A percentile compares a stretch with the other conserved stretches of the same genome.
These are phyloP conservation scores for Nyctibius bracteatus DNA, from an alignment of 2,113 vertebrate genomes.

Conservation along the genomic window DNA sequence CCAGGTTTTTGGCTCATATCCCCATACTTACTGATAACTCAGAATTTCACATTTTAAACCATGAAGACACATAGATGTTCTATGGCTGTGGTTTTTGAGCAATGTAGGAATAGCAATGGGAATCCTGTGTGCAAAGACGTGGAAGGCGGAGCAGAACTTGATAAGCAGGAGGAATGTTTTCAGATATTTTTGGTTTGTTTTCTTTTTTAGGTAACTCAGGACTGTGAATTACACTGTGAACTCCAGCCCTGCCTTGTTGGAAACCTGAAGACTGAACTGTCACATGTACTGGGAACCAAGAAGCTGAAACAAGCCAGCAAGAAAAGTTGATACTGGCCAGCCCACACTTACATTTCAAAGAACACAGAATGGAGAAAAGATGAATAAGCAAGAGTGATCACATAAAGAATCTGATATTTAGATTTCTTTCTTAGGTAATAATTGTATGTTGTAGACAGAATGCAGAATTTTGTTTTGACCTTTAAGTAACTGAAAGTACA, in stretches of 20 bases:
- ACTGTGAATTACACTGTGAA: not conserved
- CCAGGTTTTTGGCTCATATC: not conserved
- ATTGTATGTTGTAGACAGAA: not conserved
- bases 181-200: not conserved
- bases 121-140: not conserved
- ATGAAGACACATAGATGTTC: not conserved
- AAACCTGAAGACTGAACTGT: not conserved
- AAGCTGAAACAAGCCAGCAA: not conserved
- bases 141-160: not conserved
- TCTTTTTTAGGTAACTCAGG: not conserved
- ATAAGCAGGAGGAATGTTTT: not conserved
- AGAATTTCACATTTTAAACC: not conserved
- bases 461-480: not conserved
- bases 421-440: not conserved
- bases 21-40: not conserved
- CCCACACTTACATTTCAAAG: not conserved
- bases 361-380: not conserved
- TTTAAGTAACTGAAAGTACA: conserved; percentile 19
- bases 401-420: not conserved
- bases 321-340: not conserved
- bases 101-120: not conserved
- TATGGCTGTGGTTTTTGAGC: not conserved
- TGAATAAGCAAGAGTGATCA: not conserved
- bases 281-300: not conserved
- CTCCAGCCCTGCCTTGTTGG: not conserved